Conservation (phyloP, 2,113 vertebrate species). For the Cyprinodon brontotheroides region DNA sequence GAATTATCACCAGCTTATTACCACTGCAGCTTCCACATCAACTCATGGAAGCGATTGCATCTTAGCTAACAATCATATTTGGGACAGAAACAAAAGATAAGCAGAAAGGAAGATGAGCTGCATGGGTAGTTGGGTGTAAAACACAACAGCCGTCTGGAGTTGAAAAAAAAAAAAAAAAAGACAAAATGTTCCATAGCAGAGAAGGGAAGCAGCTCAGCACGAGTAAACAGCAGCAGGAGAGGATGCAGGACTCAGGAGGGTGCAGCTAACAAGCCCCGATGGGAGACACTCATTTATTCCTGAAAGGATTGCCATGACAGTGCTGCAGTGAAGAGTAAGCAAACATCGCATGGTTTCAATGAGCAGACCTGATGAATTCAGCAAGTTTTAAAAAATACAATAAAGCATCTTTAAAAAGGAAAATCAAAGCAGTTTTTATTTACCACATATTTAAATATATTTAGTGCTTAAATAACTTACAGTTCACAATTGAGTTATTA, state of each 20-base stretch:
- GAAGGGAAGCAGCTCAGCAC: conserved; percentile 42
- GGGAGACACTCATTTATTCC: conserved; percentile 65
- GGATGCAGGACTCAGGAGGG: conserved; percentile 71
- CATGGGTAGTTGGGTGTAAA: background rate
- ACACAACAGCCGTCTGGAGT: conserved; percentile 22
- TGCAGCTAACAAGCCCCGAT: conserved; percentile 76
- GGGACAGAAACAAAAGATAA: conserved; percentile 31
- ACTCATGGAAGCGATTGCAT: conserved; percentile 46
- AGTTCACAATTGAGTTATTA: conserved; percentile 43
- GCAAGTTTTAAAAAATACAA: background rate
- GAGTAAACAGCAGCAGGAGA: conserved; percentile 67
- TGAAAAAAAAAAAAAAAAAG: conserved; percentile 58
- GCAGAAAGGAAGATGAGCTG: conserved; percentile 3
- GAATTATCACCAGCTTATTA: conserved; percentile 68
- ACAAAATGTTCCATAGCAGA: conserved; percentile 69
- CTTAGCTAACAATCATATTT: conserved; percentile 42
- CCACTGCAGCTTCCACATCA: conserved; percentile 52
- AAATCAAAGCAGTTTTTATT: background rate
- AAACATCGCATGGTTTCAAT: conserved; percentile 12
- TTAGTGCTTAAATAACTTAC: background rate
- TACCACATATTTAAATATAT: background rate
- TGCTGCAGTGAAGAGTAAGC: conserved; percentile 12
- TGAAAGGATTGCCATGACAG: conserved; percentile 47
- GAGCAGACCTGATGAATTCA: background rate
- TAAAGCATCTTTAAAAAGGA: background rate